Conservation (phyloP, 2,888 invertebrate species). For the Dynastes grantii region DNA sequence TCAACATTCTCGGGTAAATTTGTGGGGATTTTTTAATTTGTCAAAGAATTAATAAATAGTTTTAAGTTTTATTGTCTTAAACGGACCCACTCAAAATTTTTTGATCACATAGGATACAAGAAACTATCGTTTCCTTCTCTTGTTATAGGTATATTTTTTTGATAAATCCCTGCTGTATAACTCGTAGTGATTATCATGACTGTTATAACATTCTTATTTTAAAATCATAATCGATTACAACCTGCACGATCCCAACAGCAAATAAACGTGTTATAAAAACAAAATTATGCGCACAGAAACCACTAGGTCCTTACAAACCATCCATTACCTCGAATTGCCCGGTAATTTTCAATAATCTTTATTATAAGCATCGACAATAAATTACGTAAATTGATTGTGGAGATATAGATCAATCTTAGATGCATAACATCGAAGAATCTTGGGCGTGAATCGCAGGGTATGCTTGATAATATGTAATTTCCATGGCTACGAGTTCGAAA, state of each 20-base stretch:
- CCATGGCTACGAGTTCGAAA: neutral
- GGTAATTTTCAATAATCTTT: constrained; percentile 48
- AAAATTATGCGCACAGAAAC: constrained; percentile 12
- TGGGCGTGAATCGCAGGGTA: neutral
- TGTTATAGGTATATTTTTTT: no score
- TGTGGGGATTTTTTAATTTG: no score
- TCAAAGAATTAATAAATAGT: no score
- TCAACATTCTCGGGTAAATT: no score
- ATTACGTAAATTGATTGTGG: constrained; percentile 46
- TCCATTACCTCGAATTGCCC: constrained; percentile 32
- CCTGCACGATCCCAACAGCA: neutral
- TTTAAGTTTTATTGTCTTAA: no score
- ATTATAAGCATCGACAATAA: constrained; percentile 43
- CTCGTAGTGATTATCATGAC: neutral
- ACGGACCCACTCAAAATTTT: no score
- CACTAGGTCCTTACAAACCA: constrained; percentile 5
- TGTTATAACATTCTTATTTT: neutral
- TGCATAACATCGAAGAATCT: constrained; percentile 36
- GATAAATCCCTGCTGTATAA: no score
- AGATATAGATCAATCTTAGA: constrained; percentile 27
- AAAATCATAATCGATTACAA: neutral
- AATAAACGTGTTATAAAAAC: constrained; percentile 8
- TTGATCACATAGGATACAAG: no score
- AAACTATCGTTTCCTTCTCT: no score
- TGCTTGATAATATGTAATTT: constrained; percentile 33